A percentile compares a stretch with the other conserved stretches of the same genome.
Conservation (phyloP, 2,113 vertebrate genomes). For the Clarias gariepinus region DNA sequence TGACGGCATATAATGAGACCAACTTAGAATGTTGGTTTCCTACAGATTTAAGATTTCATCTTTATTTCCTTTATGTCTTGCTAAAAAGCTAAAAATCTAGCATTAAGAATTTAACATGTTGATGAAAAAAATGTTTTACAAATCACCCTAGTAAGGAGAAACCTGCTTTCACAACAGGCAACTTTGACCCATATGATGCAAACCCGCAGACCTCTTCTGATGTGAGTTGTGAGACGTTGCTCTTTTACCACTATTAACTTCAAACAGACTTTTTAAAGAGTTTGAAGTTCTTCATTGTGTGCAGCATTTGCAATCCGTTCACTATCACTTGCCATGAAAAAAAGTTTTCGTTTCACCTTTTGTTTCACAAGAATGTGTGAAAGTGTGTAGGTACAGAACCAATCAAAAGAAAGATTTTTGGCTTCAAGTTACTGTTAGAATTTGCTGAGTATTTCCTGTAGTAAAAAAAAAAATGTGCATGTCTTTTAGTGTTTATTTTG, state of each 20-base stretch:
- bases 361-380: neutral
- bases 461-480: neutral
- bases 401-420: slow-evolving; percentile 5
- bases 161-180: neutral
- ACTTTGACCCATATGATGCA: neutral
- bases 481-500: neutral
- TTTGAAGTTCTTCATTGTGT: too few species aligned
- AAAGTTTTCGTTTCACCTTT: neutral
- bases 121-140: neutral
- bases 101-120: neutral
- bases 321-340: neutral
- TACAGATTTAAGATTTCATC: neutral
- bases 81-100: neutral
- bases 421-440: neutral
- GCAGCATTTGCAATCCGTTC: neutral
- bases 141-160: neutral
- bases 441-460: neutral
- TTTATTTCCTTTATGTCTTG: neutral
- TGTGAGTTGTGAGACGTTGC: neutral
- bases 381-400: neutral
- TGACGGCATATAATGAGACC: too few species aligned
- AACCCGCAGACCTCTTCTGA: neutral
- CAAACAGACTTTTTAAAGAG: neutral
- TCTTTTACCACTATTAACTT: neutral
- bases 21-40: neutral